Evolutionary conservation across 2,113 vertebrate genomes (phyloP).

Genomic region (Hippocampus comes): DNA sequence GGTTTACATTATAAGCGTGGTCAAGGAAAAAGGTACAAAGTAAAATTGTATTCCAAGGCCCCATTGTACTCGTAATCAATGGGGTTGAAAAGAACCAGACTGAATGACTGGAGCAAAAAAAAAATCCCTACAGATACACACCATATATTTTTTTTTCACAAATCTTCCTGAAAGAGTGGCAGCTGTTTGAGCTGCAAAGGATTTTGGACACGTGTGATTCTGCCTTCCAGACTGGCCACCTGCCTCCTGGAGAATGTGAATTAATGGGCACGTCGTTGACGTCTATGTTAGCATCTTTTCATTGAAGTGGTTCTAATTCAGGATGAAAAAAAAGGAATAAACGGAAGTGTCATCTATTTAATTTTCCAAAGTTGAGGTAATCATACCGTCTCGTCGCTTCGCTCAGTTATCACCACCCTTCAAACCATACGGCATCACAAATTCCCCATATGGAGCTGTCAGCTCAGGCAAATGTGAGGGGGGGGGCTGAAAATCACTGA

Average conservation of each 20-base stretch:
- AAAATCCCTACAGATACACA: no score
- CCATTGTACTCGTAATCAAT: no score
- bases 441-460: constrained; percentile 41
- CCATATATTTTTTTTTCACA: background rate
- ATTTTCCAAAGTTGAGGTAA: constrained; percentile 2
- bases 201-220: background rate
- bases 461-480: constrained; percentile 12
- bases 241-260: background rate
- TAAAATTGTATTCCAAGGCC: no score
- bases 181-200: background rate
- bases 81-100: no score
- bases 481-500: constrained; percentile 10
- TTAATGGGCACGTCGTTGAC: background rate
- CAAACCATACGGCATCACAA: constrained; percentile 31
- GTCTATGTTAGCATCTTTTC: background rate
- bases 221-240: background rate
- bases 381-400: constrained; percentile 16
- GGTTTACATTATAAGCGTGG: no score
- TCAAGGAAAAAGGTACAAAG: no score
- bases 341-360: constrained; percentile 23
- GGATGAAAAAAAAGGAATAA: constrained; percentile 5
- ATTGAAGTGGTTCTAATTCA: constrained; percentile 3
- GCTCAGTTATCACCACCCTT: constrained; percentile 28
- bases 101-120: no score
- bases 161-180: background rate